Conservation (phyloP, 2,113 vertebrate genomes). For the Tetraodon nigroviridis region DNA sequence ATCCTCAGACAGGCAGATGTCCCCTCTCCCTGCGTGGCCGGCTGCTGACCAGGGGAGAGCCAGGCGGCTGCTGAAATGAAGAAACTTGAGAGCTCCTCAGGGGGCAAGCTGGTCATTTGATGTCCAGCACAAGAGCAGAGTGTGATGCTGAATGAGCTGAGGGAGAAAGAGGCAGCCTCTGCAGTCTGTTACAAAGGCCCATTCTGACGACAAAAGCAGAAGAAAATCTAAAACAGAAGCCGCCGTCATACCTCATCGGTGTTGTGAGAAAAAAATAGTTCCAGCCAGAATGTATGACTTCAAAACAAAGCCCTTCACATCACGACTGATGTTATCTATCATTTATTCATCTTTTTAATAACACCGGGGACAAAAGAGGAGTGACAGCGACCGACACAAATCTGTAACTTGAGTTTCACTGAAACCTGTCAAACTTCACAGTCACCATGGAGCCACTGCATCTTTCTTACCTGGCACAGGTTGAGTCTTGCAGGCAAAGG, state of each 20-base stretch:
- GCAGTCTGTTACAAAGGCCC: constrained; percentile 75
- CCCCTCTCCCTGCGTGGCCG: constrained; percentile 83
- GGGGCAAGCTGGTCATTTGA: constrained; percentile 94
- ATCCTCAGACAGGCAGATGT: constrained; percentile 98
- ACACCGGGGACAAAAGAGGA: constrained; percentile 7
- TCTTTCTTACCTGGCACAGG: constrained; percentile 55
- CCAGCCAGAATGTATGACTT: not conserved
- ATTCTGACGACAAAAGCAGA: constrained; percentile 53
- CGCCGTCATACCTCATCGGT: constrained; percentile 44
- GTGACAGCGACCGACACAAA: constrained; percentile 31
- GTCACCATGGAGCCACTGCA: constrained; percentile 42
- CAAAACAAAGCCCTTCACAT: not conserved
- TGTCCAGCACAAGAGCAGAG: constrained; percentile 86
- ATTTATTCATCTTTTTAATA: constrained; percentile 5
- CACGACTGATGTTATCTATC: not conserved
- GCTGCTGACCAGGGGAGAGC: constrained; percentile 77
- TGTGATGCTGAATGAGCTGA: constrained; percentile 75
- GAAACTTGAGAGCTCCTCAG: constrained; percentile 93
- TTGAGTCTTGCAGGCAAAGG: constrained; percentile 59
- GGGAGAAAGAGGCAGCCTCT: constrained; percentile 70
- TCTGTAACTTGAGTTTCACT: constrained; percentile 45
- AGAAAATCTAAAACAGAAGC: not conserved
- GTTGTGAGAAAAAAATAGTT: constrained; percentile 39
- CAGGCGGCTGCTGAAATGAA: constrained; percentile 90
- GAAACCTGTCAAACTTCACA: constrained; percentile 52